Base-by-base conservation (phyloP, 2,888 invertebrate species). In the Scaptomyza reducta region DNA sequence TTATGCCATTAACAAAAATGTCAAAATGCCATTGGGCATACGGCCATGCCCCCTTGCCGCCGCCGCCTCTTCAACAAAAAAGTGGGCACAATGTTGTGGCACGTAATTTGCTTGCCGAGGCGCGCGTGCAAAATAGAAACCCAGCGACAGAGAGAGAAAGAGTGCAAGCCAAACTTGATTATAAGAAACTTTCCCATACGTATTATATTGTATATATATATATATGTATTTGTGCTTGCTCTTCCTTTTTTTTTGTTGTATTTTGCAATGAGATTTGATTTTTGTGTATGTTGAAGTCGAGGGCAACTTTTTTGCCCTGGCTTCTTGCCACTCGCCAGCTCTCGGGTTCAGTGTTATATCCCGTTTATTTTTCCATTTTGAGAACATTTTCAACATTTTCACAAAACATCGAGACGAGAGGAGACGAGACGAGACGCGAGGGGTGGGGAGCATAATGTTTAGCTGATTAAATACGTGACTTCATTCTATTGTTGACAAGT, bases 381-480 rank as follows among this genome's bases (percentile, higher is more conserved):
- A 9, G 5, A 38, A 38, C 7, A 29, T 46, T 58, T 42, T 50
- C 40, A 35, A 22, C 45, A 42, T 47, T 56, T 61, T 33, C 46
- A 33, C 29, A 31, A 31, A n/a, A 33, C 35, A 33, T 13, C 13
- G 6, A n/a, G 9, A 13, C 46, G 58, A 70, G 62, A 70, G 66
- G 35, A 33, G 33, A 14, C 53, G 61, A 70, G 66, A 74, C 70
- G 38, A 38, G 9, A 74, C 74, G 16, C 11, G 11, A 41, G 41
- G 41, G 46, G 71, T 11, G 11, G 18, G 41, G 41, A 41, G 71
- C 72, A 78, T 82, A 87, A 88, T 88, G 89, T 86, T 88, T 84
- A 80, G 84, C 88, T 90, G 90, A 90, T 90, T 90, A 90, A 90
- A 90, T 89, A 90, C 90, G 90, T 90, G 90, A 90, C 90, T 89